Evolutionary conservation across 2,797 vertebrate species (phyloP), one percentile per base, ranked within the genome.

Genomic region (Microchirus variegatus): DNA sequence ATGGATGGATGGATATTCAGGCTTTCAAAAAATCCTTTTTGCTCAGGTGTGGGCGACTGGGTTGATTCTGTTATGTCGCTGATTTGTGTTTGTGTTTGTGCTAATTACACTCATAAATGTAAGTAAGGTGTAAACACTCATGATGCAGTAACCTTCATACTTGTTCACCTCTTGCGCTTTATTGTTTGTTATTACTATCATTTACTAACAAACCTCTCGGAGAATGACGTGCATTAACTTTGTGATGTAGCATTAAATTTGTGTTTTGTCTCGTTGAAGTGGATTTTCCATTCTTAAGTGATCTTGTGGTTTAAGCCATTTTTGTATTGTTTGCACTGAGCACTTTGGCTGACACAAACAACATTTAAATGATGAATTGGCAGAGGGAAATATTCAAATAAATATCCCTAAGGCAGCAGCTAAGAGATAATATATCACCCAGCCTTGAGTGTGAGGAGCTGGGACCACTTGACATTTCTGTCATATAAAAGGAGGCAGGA

Each of bases 381-480:
- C 70, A 77, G 74, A 68, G 50, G 1, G 45, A 71, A 78, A 67
- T 78, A 77, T 74, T 81, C 53, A 59, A 80, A 86, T 82, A 84
- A 82, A 87, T 63, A 82, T 84, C 84, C 73, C 76, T 69, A 67
- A 80, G 70, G 77, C 77, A 79, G 77, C 73, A 71, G 74, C 50
- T 64, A 41, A 73, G 58, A 80, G 79, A 82, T 81, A 73, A 82
- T 85, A 62, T 40, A 81, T 86, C 77, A 81, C 59, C 67, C 31
- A 14, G 69, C 63, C 64, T 44, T 67, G 78, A 83, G 76, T 59
- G 71, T 10, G 58, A n/a, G n/a, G 73, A 81, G 67, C 73, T 0
- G 26, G 35, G 59, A 72, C 54, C 77, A 79, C 76, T 85, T 84
- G 82, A 90, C 85, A 82, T 90, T 87, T 84, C 62, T 73, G 75